Base-by-base conservation (phyloP, 2,797 vertebrate species). In the Linurgus olivaceus region DNA sequence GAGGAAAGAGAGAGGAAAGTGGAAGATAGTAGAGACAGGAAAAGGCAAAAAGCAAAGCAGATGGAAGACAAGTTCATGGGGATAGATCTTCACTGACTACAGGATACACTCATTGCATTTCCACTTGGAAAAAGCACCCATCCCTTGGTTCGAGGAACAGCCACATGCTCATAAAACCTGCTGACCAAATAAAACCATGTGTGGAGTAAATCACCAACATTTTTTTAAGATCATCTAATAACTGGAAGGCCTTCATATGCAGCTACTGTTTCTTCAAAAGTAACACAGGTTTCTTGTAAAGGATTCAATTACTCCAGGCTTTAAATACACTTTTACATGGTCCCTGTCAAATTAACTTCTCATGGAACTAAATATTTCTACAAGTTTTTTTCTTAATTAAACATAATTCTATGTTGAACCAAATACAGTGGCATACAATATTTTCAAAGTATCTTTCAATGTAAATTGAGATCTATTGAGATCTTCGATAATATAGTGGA, bases 21-120 rank as follows among this genome's bases (percentile, higher is more conserved):
- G 2, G 9, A 47, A 35, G 28, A 73, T 0, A 4, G 5, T 4
- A 17, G 17, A 55, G 10, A 71, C 2, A 54, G 21, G 19, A 52
- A 88, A 68, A 37, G 16, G 33, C 28, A 80, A 77, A 88, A 74
- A 51, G 25, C 33, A 59, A 67, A 78, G 40, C 13, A 81, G 29
- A 37, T 45, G 20, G 33, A 57, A 80, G 20, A 55, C 26, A 74
- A 35, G 11, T 48, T 68, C 6, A 18, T 13, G 28, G 23, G 28
- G 15, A 75, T 1, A 75, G 26, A 44, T 48, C 31, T 54, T 29
- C 72, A 61, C 18, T 61, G 57, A 61, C 26, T 86, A 59, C 17
- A 79, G 51, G 20, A 76, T 17, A 62, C 4, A 17, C 4, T 54
- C 31, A 21, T 1, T 17, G 13, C 8, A 4, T n/a, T 52, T 72